Base-by-base conservation (phyloP, 2,888 invertebrate species). In the Anoplius nigerrimus region DNA sequence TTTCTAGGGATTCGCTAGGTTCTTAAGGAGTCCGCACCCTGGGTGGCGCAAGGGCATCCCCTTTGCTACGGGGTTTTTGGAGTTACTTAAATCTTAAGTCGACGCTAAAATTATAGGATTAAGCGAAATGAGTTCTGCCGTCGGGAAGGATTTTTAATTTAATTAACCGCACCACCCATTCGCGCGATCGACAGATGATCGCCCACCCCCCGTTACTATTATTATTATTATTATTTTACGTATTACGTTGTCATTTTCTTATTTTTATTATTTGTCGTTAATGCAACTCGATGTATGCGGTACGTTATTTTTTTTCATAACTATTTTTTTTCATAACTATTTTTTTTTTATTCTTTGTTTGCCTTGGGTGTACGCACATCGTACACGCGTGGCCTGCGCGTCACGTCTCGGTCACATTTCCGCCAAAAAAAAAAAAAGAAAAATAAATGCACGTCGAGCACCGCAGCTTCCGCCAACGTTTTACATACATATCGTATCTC, bases 1-100 rank as follows among this genome's bases (percentile, higher is more conserved):
- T 86, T 85, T 34, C 84, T 86, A 86, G 83, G n/a, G 81, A 82
- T 84, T 82, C 80, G 81, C 76, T 83, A 81, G 81, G 78, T 82
- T 85, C 81, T 82, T 83, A 81, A 85, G 79, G 71, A 64, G 75
- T 82, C 80, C 81, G 80, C n/a, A n/a, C 83, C 83, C 80, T 79
- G 79, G 79, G 71, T 80, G 82, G 75, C 80, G 83, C 82, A 80
- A 81, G 81, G 78, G 81, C 81, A 76, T 75, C 74, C 73, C 71
- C 75, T 58, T 59, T 54, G 62, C 67, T 63, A 66, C 74, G 81
- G 77, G n/a, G n/a, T n/a, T n/a, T n/a, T n/a, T 74, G 81, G 76
- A 71, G 71, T 79, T 82, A 82, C 79, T 83, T 83, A 82, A 82
- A 78, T 70, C 70, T 77, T 82, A 82, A 81, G 77, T 81, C 75